Percentiles rank a stretch among this genome's conserved stretches.
Conservation (phyloP, 1,140 invertebrate genomes). For the Homalodisca vitripennis region DNA sequence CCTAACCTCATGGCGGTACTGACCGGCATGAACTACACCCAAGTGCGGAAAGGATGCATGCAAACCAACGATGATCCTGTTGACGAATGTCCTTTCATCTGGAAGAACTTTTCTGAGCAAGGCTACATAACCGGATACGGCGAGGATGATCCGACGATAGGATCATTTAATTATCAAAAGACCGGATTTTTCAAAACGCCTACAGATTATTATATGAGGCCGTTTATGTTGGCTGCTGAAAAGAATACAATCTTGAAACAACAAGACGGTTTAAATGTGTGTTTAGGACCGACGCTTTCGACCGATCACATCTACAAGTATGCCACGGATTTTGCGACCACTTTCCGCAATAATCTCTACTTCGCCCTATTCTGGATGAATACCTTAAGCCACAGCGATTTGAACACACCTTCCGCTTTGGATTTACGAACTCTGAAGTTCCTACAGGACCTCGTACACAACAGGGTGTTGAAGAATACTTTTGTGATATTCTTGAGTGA, state of each 20-base stretch:
- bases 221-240: slow-evolving; percentile 67
- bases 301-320: slow-evolving; percentile 41
- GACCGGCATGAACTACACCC: slow-evolving; percentile 58
- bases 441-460: slow-evolving; percentile 56
- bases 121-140: slow-evolving; percentile 76
- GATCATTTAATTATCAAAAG: slow-evolving; percentile 79
- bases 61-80: slow-evolving; percentile 51
- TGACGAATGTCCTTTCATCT: slow-evolving; percentile 71
- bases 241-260: slow-evolving; percentile 31
- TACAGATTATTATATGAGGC: slow-evolving; percentile 78
- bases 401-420: slow-evolving; percentile 69
- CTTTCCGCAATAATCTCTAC: slow-evolving; percentile 54
- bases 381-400: slow-evolving; percentile 71
- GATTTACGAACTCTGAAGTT: slow-evolving; percentile 59
- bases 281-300: slow-evolving; percentile 37
- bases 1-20: slow-evolving; percentile 78
- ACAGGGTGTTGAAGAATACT: slow-evolving; percentile 62
- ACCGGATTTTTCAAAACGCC: slow-evolving; percentile 74
- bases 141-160: slow-evolving; percentile 73
- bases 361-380: slow-evolving; percentile 81
- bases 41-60: slow-evolving; percentile 52
- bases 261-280: slow-evolving; percentile 34
- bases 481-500: slow-evolving; percentile 82
- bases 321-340: slow-evolving; percentile 55
- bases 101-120: slow-evolving; percentile 68